These are phyloP conservation scores for Drosophila aldrichi DNA, from an alignment of 2,888 invertebrate species.

Conservation along the genomic window DNA sequence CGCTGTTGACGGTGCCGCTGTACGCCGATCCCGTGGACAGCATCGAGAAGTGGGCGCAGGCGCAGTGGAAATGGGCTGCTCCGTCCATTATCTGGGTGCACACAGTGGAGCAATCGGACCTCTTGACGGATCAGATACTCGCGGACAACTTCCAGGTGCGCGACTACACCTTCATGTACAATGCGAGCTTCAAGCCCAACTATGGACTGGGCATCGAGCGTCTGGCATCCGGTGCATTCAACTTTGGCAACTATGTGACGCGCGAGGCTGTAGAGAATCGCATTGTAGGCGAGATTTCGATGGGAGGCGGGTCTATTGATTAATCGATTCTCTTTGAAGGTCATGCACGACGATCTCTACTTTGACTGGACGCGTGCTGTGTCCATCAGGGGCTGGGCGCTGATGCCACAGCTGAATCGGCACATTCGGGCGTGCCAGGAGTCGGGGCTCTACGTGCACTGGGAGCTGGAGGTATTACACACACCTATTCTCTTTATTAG, in stretches of 20 bases:
- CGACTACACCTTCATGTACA: conserved; percentile 75
- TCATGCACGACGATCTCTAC: conserved; percentile 81
- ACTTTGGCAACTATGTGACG: conserved; percentile 80
- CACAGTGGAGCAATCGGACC: conserved; percentile 74
- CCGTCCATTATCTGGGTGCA: conserved; percentile 83
- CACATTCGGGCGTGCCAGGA: conserved; percentile 80
- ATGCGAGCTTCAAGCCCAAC: conserved; percentile 74
- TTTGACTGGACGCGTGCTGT: conserved; percentile 84
- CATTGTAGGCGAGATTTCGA: conserved; percentile 64
- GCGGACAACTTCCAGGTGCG: conserved; percentile 75
- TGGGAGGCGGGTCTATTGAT: neutral
- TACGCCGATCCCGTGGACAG: conserved; percentile 81
- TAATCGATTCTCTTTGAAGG: conserved; percentile 47
- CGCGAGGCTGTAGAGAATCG: conserved; percentile 73
- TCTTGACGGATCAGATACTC: conserved; percentile 78
- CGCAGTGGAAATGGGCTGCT: conserved; percentile 83
- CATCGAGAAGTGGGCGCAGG: conserved; percentile 77
- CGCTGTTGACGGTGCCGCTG: conserved; percentile 81
- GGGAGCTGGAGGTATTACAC: conserved; percentile 76
- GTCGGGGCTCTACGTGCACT: conserved; percentile 79
- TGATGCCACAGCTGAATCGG: conserved; percentile 79
- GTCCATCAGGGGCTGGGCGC: conserved; percentile 82
- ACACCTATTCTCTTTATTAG: no score
- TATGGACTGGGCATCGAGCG: conserved; percentile 83
- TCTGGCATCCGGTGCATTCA: conserved; percentile 74